These are phyloP conservation scores for Oryzias curvinotus DNA, from an alignment of 2,113 vertebrate genomes.

Conservation along the genomic window DNA sequence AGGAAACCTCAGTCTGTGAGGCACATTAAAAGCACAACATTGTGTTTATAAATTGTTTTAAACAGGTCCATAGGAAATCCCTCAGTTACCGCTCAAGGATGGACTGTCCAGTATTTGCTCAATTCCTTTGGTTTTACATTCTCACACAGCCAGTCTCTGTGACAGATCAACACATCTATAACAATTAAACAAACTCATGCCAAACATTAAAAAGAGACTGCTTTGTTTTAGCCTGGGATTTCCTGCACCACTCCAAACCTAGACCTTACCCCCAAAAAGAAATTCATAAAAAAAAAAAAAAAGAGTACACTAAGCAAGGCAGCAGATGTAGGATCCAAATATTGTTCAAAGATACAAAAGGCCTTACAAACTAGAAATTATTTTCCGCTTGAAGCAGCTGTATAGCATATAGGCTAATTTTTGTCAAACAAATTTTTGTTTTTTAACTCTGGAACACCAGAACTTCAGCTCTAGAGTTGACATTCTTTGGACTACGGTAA, in stretches of 20 bases:
- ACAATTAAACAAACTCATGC: slow-evolving; percentile 7
- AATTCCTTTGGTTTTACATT: background rate
- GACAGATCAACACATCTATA: background rate
- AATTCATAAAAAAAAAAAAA: too few species aligned
- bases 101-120: slow-evolving; percentile 10
- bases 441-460: too few species aligned
- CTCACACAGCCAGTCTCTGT: background rate
- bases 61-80: slow-evolving; percentile 52
- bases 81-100: slow-evolving; percentile 37
- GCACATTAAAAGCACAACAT: slow-evolving; percentile 64
- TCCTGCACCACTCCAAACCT: slow-evolving; percentile 3
- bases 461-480: too few species aligned
- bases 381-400: too few species aligned
- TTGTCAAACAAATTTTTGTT: too few species aligned
- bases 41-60: slow-evolving; percentile 38
- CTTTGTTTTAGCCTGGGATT: slow-evolving; percentile 6
- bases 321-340: too few species aligned
- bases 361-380: too few species aligned
- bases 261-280: background rate
- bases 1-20: slow-evolving; percentile 30
- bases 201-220: slow-evolving; percentile 13
- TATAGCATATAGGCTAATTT: too few species aligned
- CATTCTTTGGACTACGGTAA: too few species aligned
- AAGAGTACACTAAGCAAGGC: too few species aligned
- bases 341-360: too few species aligned